Evolutionary conservation across 2,113 vertebrate genomes (phyloP), one percentile per base, ranked within the genome.

Genomic region (Paramisgurnus dabryanus): DNA sequence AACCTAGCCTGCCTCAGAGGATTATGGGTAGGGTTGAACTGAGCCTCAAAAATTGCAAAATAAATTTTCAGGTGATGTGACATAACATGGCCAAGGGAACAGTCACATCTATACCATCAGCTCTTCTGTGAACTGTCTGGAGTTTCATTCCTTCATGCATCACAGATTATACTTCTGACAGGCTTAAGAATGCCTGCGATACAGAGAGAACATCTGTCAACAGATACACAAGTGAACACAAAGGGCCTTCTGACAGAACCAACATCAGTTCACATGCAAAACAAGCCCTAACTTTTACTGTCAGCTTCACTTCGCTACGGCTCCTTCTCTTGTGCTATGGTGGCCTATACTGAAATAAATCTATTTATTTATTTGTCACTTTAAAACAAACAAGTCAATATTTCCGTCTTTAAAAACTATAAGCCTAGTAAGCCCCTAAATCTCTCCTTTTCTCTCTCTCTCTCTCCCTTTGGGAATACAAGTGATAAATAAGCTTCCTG

Each of bases 31-130:
- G 53, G n/a, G 53, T 12, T 27, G 57, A 61, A 60, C 17, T 74
- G 55, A 61, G 57, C 6, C 10, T 11, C 53, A 10, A 47, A 75
- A 45, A 5, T 10, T 47, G n/a, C 60, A 61, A 22, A n/a, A 1
- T 12, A 61, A 10, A 18, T 34, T 74, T 61, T 61, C 12, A 61
- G 71, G 18, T 61, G 53, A 73, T 43, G 15, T 73, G 72, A 61
- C 72, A 63, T 27, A 75, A 34, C 41, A 75, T 47, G 57, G 47
- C 57, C 41, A 75, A 45, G 41, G 18, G 72, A 75, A 47, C 57
- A n/a, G 7, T 74, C 71, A 43, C 71, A 47, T 61, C 71, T 40
- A 74, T 57, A 74, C 18, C 40, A 74, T 47, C 57, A 27, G 12
- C 17, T 61, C 55, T 17, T 45, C 10, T 11, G 60, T 53, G 41